Evolutionary conservation across 2,113 vertebrate species (phyloP).

Genomic region (Bubo scandiacus): DNA sequence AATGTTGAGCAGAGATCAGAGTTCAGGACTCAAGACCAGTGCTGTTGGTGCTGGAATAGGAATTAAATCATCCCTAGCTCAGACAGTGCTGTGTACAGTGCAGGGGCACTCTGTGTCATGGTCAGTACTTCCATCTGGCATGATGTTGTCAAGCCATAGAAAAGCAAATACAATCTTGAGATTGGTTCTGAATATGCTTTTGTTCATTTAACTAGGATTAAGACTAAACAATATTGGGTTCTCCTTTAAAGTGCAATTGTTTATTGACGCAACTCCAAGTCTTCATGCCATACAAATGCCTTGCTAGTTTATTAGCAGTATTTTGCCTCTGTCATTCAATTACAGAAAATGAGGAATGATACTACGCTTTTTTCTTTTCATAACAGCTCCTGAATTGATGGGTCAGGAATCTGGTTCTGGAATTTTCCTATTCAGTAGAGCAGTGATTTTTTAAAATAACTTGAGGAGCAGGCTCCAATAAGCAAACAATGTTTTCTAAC

Average conservation of each 20-base stretch:
- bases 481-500: background rate
- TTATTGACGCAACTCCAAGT: background rate
- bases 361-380: background rate
- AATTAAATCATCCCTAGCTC: background rate
- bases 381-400: background rate
- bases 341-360: background rate
- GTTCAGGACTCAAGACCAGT: background rate
- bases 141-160: background rate
- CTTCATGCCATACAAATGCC: background rate
- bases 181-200: background rate
- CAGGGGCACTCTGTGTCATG: background rate
- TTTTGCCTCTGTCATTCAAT: slow-evolving; percentile 10
- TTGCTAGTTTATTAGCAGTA: background rate
- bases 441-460: background rate
- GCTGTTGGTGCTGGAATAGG: background rate
- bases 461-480: background rate
- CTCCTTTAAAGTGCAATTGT: slow-evolving; percentile 25
- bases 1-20: background rate
- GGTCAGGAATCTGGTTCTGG: background rate
- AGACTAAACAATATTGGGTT: slow-evolving; percentile 15
- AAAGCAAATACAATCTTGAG: background rate
- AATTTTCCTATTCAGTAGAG: background rate
- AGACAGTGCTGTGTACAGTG: background rate
- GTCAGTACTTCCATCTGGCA: background rate
- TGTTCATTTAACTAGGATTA: background rate